phyloP scores from a whole-genome alignment of 2,888 invertebrate genomes.

The Argynnis bischoffii region DNA sequence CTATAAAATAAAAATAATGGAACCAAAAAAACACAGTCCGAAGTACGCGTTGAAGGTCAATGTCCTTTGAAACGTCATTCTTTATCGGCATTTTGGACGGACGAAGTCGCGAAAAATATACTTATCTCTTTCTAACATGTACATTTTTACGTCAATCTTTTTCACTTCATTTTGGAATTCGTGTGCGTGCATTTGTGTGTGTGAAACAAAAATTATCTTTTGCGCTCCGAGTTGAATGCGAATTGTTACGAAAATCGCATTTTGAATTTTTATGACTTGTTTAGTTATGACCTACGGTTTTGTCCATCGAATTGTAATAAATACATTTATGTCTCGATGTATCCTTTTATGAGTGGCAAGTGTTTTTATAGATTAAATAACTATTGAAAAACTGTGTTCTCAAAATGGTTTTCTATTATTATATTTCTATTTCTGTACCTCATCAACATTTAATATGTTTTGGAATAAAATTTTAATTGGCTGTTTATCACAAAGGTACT shows the following conservation, averaged over 20 bases:
- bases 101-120: slow-evolving; percentile 63
- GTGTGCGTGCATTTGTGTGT: slow-evolving; percentile 62
- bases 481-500: too few species aligned
- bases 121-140: slow-evolving; percentile 63
- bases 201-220: slow-evolving; percentile 73
- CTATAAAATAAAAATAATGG: slow-evolving; percentile 6
- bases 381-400: too few species aligned
- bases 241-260: slow-evolving; percentile 65
- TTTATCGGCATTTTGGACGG: slow-evolving; percentile 80
- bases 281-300: slow-evolving; percentile 7
- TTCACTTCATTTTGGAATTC: slow-evolving; percentile 70
- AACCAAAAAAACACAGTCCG: slow-evolving; percentile 25
- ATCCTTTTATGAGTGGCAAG: neutral
- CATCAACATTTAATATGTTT: too few species aligned
- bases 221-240: slow-evolving; percentile 59
- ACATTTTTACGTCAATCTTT: slow-evolving; percentile 68
- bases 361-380: too few species aligned
- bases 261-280: slow-evolving; percentile 59
- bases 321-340: neutral
- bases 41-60: slow-evolving; percentile 57
- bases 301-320: slow-evolving; percentile 10
- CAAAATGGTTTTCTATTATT: too few species aligned
- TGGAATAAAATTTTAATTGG: too few species aligned
- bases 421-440: too few species aligned
- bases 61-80: slow-evolving; percentile 78